phyloP scores from a whole-genome alignment of 2,797 vertebrate genomes.

The Falco peregrinus region DNA sequence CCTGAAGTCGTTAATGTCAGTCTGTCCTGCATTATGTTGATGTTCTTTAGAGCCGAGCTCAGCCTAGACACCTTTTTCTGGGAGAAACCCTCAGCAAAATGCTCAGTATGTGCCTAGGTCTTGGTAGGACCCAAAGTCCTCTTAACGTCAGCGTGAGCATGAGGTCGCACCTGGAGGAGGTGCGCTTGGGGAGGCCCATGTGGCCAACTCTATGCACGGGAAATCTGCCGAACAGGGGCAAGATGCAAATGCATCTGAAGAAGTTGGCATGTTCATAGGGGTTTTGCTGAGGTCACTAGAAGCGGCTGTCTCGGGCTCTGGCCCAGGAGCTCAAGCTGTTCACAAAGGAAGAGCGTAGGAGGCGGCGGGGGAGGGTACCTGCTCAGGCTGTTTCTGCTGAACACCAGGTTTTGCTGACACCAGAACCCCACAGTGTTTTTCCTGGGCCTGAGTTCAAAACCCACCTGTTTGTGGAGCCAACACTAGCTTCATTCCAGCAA shows the following conservation, averaged over 20 bases:
- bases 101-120: not conserved
- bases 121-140: not conserved
- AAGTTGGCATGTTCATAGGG: fast-evolving
- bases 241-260: fast-evolving
- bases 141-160: fast-evolving
- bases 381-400: not conserved
- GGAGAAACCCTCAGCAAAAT: not conserved
- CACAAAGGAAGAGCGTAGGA: not conserved
- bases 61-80: not conserved
- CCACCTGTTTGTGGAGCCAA: not conserved
- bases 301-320: fast-evolving
- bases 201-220: not conserved
- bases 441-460: not conserved
- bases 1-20: not conserved
- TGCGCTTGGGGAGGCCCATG: too few relatives aligned
- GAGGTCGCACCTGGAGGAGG: not conserved
- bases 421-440: not conserved
- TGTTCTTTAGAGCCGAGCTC: not conserved
- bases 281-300: not conserved
- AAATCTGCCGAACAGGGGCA: not conserved
- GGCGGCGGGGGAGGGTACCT: not conserved
- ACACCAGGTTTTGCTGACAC: not conserved
- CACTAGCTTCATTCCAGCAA: not conserved
- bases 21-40: not conserved
- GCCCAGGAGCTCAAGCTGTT: not conserved